phyloP scores from a whole-genome alignment of 64 coral and sea anemone species.

The Montipora foliosa region DNA sequence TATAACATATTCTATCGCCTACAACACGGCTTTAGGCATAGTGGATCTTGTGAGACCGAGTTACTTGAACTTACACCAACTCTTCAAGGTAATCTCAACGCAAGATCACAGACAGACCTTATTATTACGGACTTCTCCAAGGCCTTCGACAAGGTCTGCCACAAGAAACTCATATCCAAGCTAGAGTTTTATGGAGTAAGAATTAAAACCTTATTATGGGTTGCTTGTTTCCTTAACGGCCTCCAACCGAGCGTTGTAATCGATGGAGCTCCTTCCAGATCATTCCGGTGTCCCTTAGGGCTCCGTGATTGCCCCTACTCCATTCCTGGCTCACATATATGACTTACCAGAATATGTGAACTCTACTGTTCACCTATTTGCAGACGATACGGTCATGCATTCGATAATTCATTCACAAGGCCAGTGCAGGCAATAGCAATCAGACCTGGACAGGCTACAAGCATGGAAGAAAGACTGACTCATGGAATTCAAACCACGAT shows the following conservation, averaged over 20 bases:
- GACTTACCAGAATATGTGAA: neutral
- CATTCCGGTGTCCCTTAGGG: neutral
- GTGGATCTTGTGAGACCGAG: too few relatives aligned
- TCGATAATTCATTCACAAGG: neutral
- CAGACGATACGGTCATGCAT: neutral
- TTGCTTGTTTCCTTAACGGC: neutral
- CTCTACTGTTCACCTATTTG: neutral
- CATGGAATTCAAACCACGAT: neutral
- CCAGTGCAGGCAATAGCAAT: neutral
- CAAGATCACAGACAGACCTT: too few relatives aligned
- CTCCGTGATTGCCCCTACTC: neutral
- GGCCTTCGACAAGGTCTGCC: too few relatives aligned
- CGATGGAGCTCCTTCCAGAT: neutral
- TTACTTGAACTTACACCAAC: too few relatives aligned
- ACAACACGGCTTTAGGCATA: too few relatives aligned
- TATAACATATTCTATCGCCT: too few relatives aligned
- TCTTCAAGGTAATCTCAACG: too few relatives aligned
- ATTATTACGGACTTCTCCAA: too few relatives aligned
- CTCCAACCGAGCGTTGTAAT: neutral
- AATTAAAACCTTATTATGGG: neutral
- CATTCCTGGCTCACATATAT: neutral
- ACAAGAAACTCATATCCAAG: neutral
- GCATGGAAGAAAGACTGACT: neutral
- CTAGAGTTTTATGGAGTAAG: neutral
- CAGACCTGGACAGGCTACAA: neutral